Evolutionary conservation across 2,797 vertebrate genomes (phyloP).

Genomic region (Etheostoma perlongum): DNA sequence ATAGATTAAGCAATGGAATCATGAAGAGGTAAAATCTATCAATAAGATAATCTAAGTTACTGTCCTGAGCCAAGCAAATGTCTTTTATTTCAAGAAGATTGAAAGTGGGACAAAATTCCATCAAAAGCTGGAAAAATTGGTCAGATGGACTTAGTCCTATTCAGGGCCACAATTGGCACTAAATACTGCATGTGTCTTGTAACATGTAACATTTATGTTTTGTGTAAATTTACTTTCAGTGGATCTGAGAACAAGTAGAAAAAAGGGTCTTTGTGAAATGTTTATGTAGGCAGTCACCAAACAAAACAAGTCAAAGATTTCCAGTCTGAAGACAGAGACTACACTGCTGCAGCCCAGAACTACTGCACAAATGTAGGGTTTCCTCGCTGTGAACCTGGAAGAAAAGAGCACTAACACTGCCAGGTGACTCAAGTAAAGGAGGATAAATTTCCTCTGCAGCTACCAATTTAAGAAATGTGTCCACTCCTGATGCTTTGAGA

Average conservation of each 20-base stretch:
- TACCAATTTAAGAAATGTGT: conserved; percentile 51
- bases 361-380: background rate
- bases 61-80: background rate
- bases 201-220: background rate
- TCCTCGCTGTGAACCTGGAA: background rate
- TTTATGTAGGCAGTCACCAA: background rate
- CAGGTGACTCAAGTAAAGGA: conserved; percentile 28
- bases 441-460: conserved; percentile 43
- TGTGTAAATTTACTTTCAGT: background rate
- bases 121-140: background rate
- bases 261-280: background rate
- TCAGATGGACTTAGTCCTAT: background rate
- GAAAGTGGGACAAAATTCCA: background rate
- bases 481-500: conserved; percentile 39
- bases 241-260: background rate
- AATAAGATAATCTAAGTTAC: background rate
- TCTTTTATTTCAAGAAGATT: background rate
- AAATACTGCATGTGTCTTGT: background rate
- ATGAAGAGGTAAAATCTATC: background rate
- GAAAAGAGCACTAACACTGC: conserved; percentile 3
- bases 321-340: conserved; percentile 3
- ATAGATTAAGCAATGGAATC: too few relatives aligned
- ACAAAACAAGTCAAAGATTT: background rate
- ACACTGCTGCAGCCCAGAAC: conserved; percentile 5
- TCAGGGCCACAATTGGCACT: background rate